Conservation (phyloP, 2,113 vertebrate genomes). For the Craseonycteris thonglongyai region DNA sequence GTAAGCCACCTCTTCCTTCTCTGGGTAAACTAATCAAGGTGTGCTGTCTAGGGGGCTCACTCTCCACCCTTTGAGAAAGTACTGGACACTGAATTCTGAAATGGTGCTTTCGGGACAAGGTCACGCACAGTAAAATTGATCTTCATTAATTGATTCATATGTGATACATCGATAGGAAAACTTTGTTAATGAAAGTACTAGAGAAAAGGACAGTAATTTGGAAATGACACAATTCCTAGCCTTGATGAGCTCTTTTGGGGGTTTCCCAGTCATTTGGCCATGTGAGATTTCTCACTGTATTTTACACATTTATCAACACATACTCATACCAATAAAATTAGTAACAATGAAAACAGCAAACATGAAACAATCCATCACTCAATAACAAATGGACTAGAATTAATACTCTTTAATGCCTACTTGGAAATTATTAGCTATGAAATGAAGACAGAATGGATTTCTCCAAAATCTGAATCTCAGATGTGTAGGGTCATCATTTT, state of each 20-base stretch:
- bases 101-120: not conserved
- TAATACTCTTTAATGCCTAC: not conserved
- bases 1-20: not conserved
- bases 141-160: not conserved
- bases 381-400: not conserved
- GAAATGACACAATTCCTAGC: not conserved
- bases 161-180: not conserved
- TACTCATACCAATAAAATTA: not conserved
- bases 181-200: not conserved
- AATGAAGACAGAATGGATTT: not conserved
- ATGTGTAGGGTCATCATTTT: not conserved
- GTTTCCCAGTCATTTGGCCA: not conserved
- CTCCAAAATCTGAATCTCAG: not conserved
- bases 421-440: not conserved
- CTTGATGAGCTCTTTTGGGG: not conserved
- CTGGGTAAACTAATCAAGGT: not conserved
- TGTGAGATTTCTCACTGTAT: not conserved
- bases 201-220: not conserved
- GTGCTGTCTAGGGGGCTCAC: rapidly evolving
- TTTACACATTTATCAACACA: not conserved
- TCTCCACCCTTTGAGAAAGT: not conserved
- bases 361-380: not conserved
- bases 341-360: not conserved
- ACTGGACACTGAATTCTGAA: not conserved
- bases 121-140: not conserved